phyloP scores from a whole-genome alignment of 2,113 vertebrate species.

The Actinemys pallida region DNA sequence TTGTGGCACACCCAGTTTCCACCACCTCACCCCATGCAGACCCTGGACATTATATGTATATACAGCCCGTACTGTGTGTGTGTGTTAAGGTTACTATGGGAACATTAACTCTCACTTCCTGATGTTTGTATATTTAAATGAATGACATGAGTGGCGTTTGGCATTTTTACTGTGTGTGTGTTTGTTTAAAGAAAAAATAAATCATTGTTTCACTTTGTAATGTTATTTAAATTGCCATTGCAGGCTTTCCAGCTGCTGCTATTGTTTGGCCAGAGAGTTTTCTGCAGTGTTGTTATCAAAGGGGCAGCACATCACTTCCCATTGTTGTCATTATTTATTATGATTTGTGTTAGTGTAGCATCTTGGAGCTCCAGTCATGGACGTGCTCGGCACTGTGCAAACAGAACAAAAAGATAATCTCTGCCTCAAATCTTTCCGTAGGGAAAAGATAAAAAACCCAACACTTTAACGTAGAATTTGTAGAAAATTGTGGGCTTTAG shows the following conservation, averaged over 20 bases:
- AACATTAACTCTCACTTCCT: constrained; percentile 20
- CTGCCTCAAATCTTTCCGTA: not conserved
- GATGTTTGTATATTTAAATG: not conserved
- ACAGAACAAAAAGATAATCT: not conserved
- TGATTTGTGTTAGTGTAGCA: not conserved
- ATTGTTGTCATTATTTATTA: not conserved
- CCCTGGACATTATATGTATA: not conserved
- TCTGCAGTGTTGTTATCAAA: constrained; percentile 6
- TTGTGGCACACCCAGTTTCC: not conserved
- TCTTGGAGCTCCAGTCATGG: not conserved
- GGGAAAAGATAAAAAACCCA: not conserved
- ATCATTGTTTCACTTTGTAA: not conserved
- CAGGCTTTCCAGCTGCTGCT: not conserved
- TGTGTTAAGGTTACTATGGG: constrained; percentile 42
- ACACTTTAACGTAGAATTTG: not conserved
- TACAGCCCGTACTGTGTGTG: rapidly evolving
- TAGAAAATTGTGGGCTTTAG: not conserved
- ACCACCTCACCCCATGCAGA: not conserved
- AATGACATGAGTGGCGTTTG: not conserved
- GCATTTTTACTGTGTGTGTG: not conserved
- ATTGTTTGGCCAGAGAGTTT: not conserved
- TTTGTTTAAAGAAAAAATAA: constrained; percentile 1
- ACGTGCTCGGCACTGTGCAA: not conserved
- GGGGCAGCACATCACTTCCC: not conserved
- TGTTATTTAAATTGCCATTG: not conserved